A percentile compares a stretch with the other conserved stretches of the same genome.
These are phyloP conservation scores for Ganaspis sp. DNA, from an alignment of 1,140 invertebrate genomes.

Conservation along the genomic window DNA sequence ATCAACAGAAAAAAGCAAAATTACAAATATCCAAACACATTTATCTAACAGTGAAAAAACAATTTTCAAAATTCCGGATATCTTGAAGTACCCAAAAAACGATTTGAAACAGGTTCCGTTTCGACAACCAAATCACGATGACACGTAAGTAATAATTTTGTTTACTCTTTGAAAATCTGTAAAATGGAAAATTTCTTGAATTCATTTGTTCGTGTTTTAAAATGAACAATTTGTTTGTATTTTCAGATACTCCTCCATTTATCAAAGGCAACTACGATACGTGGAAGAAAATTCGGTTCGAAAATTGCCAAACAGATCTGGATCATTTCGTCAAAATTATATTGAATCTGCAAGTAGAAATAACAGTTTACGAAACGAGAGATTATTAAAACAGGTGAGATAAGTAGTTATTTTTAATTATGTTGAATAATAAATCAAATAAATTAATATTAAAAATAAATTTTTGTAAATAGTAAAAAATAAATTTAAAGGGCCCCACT, in stretches of 20 bases:
- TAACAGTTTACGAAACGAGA: not conserved
- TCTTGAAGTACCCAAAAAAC: not conserved
- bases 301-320: slow-evolving; percentile 40
- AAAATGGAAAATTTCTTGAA: not conserved
- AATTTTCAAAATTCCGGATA: not conserved
- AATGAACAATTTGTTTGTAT: not conserved
- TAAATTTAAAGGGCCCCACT: no score
- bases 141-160: not conserved
- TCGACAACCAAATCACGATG: not conserved
- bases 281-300: slow-evolving; percentile 45
- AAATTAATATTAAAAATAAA: no score
- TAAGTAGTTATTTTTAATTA: not conserved
- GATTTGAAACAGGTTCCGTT: not conserved
- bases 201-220: not conserved
- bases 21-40: not conserved
- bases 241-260: slow-evolving; percentile 57
- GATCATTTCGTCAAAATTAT: slow-evolving; percentile 27
- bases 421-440: no score
- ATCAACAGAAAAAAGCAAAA: not conserved
- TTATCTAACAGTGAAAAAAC: not conserved
- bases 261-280: slow-evolving; percentile 51
- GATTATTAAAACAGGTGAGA: not conserved
- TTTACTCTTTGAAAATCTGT: not conserved
- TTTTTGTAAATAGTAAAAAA: no score
- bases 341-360: slow-evolving; percentile 19